Base-by-base conservation (phyloP, 2,797 vertebrate genomes). In the Cyclura pinguis region DNA sequence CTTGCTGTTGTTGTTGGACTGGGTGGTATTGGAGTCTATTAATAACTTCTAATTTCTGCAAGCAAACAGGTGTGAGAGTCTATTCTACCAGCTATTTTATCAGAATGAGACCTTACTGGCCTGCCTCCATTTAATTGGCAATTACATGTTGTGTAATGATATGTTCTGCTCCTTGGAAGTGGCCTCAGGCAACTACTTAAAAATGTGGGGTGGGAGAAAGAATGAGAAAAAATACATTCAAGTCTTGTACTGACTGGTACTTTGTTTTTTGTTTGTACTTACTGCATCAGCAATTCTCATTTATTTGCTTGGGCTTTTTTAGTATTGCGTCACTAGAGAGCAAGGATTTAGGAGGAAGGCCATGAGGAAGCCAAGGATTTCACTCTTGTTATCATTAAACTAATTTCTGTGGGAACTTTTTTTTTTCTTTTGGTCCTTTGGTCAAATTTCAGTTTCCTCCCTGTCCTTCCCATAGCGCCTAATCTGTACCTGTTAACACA, bases 91-190 rank as follows among this genome's bases (percentile, higher is more conserved):
- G 22, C 83, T 52, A 27, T 96, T 93, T 95, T 62, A 91, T 90
- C 95, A 93, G 89, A 57, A 57, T 62, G 27, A 77, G 92, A 86
- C 93, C 84, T 62, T 94, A 92, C 69, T 91, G 88, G 91, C 92
- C 88, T 83, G 88, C 35, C 10, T 93, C 69, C 86, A 93, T 90
- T 87, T 93, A 96, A 95, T 84, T 93, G 82, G 62, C 87, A 96
- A 97, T 96, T 94, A 47, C 35, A 92, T 88, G 85, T 86, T 96
- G 88, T 93, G 85, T 94, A 95, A 97, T 96, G 81, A 92, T 86
- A 92, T 88, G 86, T 91, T 95, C 92, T 87, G 69, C 85, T 95
- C 73, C 92, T 94, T 95, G 42, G 76, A 94, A 96, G 91, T 86
- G 22, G 47, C 86, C 35, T n/a, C 90, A 93, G 94, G 85, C 83